A percentile compares a stretch with the other conserved stretches of the same genome.
phyloP scores from a whole-genome alignment of 2,113 vertebrate species.

The Passer montanus region DNA sequence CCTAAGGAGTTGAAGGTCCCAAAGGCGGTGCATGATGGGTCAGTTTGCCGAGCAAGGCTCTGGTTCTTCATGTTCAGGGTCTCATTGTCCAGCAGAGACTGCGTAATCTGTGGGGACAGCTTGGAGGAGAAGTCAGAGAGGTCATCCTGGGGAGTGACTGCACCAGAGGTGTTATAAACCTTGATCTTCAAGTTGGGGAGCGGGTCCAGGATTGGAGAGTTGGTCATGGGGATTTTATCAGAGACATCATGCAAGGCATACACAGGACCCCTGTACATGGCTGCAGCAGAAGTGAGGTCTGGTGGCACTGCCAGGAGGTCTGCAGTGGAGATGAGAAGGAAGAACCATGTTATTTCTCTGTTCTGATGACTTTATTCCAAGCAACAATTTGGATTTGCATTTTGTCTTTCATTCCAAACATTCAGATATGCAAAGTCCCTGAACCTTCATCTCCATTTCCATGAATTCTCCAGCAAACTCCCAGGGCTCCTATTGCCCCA shows the following conservation, averaged over 20 bases:
- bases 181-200: conserved; percentile 96
- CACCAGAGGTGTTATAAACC: conserved; percentile 89
- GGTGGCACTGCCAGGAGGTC: conserved; percentile 92
- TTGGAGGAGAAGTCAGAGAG: conserved; percentile 88
- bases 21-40: conserved; percentile 88
- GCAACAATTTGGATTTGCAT: background rate
- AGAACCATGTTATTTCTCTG: background rate
- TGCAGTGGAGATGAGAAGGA: conserved; percentile 56
- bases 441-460: background rate
- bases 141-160: conserved; percentile 91
- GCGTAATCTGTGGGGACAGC: conserved; percentile 90
- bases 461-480: background rate
- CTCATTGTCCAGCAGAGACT: conserved; percentile 89
- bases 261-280: conserved; percentile 94
- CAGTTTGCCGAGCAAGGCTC: conserved; percentile 86
- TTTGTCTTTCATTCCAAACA: background rate
- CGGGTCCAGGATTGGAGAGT: conserved; percentile 92
- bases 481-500: background rate
- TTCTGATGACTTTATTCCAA: background rate
- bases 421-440: background rate
- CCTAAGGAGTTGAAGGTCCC: conserved; percentile 93
- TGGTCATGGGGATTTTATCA: conserved; percentile 98
- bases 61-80: conserved; percentile 88
- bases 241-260: conserved; percentile 92
- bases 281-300: conserved; percentile 93